phyloP scores from a whole-genome alignment of 2,797 vertebrate genomes.

The Xenops minutus region DNA sequence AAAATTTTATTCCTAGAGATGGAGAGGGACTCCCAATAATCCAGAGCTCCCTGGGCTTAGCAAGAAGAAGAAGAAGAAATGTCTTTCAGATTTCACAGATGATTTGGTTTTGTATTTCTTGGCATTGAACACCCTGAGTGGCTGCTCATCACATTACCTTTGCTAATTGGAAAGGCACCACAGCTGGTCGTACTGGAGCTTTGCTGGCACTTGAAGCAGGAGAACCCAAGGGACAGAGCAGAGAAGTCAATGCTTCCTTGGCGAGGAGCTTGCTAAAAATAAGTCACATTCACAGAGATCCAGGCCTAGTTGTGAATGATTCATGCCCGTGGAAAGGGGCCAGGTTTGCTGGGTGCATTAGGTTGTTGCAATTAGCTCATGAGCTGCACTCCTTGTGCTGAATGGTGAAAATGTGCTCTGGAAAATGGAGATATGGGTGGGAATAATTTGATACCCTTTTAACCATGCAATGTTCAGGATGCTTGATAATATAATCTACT shows the following conservation, averaged over 20 bases:
- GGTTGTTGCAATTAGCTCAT: not conserved
- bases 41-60: not conserved
- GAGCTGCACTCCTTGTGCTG: not conserved
- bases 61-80: not conserved
- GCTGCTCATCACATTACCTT: not conserved
- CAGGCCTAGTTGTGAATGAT: not conserved
- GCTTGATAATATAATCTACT: not conserved
- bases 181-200: fast-evolving
- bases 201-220: not conserved
- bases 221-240: not conserved
- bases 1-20: not conserved
- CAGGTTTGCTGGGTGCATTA: not conserved
- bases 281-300: not conserved
- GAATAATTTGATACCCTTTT: not conserved
- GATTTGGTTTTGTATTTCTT: not conserved
- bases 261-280: slow-evolving; percentile 6
- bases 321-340: not conserved
- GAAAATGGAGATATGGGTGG: not conserved
- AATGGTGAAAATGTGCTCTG: not conserved
- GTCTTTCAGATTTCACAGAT: not conserved
- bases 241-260: not conserved
- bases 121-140: not conserved
- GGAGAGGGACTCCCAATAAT: not conserved
- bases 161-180: not conserved
- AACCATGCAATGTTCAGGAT: not conserved